phyloP scores from a whole-genome alignment of 2,888 invertebrate genomes.

The Acronicta alni region DNA sequence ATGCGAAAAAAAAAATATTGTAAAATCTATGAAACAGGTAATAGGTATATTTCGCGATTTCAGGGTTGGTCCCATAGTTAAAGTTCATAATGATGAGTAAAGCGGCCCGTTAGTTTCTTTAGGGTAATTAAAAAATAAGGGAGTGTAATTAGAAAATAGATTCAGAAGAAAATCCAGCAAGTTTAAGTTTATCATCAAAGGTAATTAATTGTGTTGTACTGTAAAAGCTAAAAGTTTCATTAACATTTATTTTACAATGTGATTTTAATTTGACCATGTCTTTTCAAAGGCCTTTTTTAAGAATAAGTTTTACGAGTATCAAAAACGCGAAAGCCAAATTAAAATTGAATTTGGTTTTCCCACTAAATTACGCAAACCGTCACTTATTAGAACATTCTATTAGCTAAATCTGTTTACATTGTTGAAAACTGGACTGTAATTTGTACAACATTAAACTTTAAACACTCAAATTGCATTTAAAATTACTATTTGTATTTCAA shows the following conservation, averaged over 20 bases:
- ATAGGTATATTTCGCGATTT: too few relatives aligned
- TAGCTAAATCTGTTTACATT: conserved; percentile 16
- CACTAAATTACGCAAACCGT: conserved; percentile 5
- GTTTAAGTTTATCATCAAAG: too few relatives aligned
- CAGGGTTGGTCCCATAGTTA: too few relatives aligned
- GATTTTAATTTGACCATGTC: conserved; percentile 4
- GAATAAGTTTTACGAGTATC: conserved; percentile 2
- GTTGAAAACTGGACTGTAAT: conserved; percentile 15
- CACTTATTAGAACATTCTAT: conserved; percentile 8
- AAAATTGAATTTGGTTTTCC: conserved; percentile 17
- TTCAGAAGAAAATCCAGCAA: too few relatives aligned
- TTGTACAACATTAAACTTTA: conserved; percentile 19
- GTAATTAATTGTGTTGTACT: too few relatives aligned
- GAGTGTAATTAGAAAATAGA: too few relatives aligned
- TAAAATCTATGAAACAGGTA: too few relatives aligned
- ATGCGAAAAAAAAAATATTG: too few relatives aligned
- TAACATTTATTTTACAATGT: background rate
- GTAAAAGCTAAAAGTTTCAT: background rate
- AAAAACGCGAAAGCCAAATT: background rate
- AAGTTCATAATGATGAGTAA: too few relatives aligned
- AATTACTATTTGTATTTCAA: conserved; percentile 8
- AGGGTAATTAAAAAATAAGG: too few relatives aligned
- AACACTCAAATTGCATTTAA: conserved; percentile 21
- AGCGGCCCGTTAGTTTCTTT: too few relatives aligned
- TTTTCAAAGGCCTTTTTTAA: conserved; percentile 1